Evolutionary conservation across 92 coral and sea anemone species (phyloP).

Genomic region (Montipora capitata): DNA sequence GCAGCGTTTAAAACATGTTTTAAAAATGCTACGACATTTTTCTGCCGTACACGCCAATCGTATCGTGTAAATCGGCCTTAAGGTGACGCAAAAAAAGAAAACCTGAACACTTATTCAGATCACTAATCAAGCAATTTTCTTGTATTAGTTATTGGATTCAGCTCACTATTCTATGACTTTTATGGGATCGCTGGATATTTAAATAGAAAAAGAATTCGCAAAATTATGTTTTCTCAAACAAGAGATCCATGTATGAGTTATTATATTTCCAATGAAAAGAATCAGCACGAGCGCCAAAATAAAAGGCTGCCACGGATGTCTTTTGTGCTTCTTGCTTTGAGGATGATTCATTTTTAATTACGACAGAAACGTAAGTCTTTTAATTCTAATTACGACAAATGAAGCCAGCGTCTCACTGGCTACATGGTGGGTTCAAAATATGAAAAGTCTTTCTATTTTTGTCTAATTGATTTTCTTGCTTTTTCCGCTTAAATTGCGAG

Average conservation of each 20-base stretch:
- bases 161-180: no score
- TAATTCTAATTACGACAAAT: slow-evolving; percentile 52
- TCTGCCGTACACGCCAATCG: not conserved
- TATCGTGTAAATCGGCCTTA: not conserved
- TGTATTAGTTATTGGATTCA: no score
- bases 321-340: slow-evolving; percentile 15
- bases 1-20: no score
- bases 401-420: slow-evolving; percentile 59
- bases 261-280: not conserved
- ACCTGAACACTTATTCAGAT: no score
- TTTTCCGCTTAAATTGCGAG: not conserved
- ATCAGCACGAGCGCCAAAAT: not conserved
- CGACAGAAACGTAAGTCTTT: slow-evolving; percentile 31
- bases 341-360: slow-evolving; percentile 53
- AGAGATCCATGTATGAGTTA: not conserved
- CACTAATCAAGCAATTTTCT: no score
- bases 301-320: slow-evolving; percentile 15
- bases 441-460: slow-evolving; percentile 14
- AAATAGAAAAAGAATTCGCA: not conserved
- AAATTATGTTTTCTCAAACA: not conserved
- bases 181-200: not conserved
- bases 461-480: slow-evolving; percentile 28
- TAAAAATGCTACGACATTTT: no score
- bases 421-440: slow-evolving; percentile 40
- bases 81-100: no score